Conservation (phyloP, 2,113 vertebrate species). For the Herpailurus yagouaroundi region DNA sequence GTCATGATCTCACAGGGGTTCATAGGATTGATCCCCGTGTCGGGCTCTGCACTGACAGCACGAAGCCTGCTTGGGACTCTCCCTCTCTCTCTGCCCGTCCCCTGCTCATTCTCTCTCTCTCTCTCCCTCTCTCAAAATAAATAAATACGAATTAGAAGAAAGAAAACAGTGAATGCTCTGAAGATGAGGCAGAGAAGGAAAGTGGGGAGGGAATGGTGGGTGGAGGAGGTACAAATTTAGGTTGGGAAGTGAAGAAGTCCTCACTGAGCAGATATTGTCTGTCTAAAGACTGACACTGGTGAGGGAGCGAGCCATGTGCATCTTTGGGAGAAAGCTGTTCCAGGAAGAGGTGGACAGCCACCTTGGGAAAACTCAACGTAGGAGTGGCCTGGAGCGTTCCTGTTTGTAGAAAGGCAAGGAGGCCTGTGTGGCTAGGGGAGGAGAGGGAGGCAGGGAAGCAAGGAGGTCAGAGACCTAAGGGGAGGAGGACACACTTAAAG, state of each 20-base stretch:
- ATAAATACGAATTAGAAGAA: too few species aligned
- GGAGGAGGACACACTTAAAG: background rate
- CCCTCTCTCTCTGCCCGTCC: too few species aligned
- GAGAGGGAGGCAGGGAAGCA: background rate
- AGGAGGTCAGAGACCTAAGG: background rate
- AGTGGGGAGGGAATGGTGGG: background rate
- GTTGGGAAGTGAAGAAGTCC: background rate
- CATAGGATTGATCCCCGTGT: too few species aligned
- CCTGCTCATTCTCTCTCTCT: too few species aligned
- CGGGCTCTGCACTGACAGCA: too few species aligned
- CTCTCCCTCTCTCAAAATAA: too few species aligned
- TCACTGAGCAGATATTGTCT: background rate
- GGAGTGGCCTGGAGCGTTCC: background rate
- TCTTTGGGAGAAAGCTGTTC: background rate
- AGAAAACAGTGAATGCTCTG: background rate
- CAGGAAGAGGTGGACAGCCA: background rate
- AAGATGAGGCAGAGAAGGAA: background rate
- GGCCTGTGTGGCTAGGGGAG: background rate
- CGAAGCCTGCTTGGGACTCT: too few species aligned
- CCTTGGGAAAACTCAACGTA: background rate
- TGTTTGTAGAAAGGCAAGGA: background rate
- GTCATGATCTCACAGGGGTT: too few species aligned
- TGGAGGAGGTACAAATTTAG: background rate
- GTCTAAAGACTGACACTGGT: background rate
- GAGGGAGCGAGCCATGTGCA: background rate